Evolutionary conservation across 1,140 invertebrate species (phyloP).

Genomic region (Ylistrum balloti): DNA sequence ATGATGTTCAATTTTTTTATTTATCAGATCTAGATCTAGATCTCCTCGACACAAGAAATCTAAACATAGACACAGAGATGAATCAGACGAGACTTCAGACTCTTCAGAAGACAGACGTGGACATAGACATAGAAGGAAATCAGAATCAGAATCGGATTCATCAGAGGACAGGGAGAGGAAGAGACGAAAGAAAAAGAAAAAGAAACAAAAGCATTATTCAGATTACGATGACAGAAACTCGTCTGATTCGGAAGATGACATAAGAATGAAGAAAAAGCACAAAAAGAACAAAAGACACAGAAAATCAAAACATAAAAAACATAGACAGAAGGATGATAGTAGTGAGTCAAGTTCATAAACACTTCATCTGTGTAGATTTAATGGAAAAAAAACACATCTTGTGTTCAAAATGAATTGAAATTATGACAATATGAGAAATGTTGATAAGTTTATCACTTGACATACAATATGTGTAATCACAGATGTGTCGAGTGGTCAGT

Average conservation of each 20-base stretch:
- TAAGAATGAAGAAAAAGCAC: background rate
- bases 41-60: background rate
- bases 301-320: constrained; percentile 5
- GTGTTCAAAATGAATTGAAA: too few relatives aligned
- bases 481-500: background rate
- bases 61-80: background rate
- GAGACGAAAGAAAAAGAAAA: background rate
- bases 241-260: background rate
- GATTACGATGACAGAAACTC: background rate
- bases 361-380: too few relatives aligned
- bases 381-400: too few relatives aligned
- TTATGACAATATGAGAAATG: too few relatives aligned
- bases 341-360: background rate
- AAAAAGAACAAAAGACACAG: background rate
- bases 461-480: too few relatives aligned
- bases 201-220: background rate
- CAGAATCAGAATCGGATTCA: background rate
- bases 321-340: background rate
- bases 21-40: background rate
- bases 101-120: background rate
- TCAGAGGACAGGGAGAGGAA: background rate
- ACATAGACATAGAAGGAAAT: background rate
- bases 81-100: background rate
- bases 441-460: too few relatives aligned
- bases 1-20: too few relatives aligned